Conservation (phyloP, 2,888 invertebrate species). For the Euspilapteryx auroguttella region DNA sequence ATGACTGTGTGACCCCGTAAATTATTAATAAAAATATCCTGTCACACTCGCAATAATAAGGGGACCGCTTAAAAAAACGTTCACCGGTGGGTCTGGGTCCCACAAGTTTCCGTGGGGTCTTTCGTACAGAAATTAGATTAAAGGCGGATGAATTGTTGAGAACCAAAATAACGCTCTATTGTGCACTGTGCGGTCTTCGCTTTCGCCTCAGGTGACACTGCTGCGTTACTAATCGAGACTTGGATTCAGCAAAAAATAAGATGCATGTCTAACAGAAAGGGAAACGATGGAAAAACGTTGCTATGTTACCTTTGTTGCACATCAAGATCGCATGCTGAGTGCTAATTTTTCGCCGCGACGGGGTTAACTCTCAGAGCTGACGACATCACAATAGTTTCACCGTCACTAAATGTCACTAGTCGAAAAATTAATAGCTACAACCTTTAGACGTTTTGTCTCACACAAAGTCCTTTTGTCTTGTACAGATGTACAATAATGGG, state of each 20-base stretch:
- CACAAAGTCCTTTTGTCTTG: slow-evolving; percentile 51
- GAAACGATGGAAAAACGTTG: slow-evolving; percentile 18
- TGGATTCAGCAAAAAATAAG: slow-evolving; percentile 19
- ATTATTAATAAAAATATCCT: slow-evolving; percentile 33
- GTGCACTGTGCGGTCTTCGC: slow-evolving; percentile 39
- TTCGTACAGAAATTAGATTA: slow-evolving; percentile 31
- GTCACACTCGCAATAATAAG: slow-evolving; percentile 28
- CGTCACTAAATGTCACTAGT: slow-evolving; percentile 51
- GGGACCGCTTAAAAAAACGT: slow-evolving; percentile 28
- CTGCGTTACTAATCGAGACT: slow-evolving; percentile 46
- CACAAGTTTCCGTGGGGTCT: slow-evolving; percentile 42
- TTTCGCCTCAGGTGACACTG: slow-evolving; percentile 48
- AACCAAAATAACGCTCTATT: slow-evolving; percentile 44
- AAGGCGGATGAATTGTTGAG: slow-evolving; percentile 33
- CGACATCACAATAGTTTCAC: slow-evolving; percentile 28
- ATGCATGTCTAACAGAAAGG: slow-evolving; percentile 20
- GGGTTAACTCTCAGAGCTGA: slow-evolving; percentile 25
- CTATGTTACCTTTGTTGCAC: too few relatives aligned
- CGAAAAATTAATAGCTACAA: slow-evolving; percentile 51
- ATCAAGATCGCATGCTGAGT: slow-evolving; percentile 37
- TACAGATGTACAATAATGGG: slow-evolving; percentile 43
- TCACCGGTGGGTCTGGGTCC: slow-evolving; percentile 19
- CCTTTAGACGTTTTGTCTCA: slow-evolving; percentile 48
- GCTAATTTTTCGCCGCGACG: slow-evolving; percentile 37
- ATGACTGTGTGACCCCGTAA: too few relatives aligned